Conservation (phyloP, 2,113 vertebrate species). For the Cyprinodon tularosa region DNA sequence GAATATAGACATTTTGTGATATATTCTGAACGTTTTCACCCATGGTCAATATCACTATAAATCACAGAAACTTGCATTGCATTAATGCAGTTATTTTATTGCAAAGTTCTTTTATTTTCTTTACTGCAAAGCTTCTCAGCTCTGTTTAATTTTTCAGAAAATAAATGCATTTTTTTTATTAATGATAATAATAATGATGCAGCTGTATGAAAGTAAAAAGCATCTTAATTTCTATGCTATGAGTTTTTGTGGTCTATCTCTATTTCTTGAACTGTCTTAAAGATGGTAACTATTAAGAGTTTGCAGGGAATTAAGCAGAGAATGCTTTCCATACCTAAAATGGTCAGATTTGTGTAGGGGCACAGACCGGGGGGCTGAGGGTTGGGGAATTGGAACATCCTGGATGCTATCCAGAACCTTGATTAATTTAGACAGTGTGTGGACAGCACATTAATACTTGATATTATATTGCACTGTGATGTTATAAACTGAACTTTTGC, state of each 20-base stretch:
- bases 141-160: no score
- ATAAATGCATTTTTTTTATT: no score
- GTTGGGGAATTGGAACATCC: slow-evolving; percentile 53
- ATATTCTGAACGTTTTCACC: no score
- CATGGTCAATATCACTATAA: no score
- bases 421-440: slow-evolving; percentile 42
- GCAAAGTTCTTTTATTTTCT: no score
- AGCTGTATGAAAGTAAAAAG: background rate
- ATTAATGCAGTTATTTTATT: no score
- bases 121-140: no score
- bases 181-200: background rate
- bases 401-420: slow-evolving; percentile 40
- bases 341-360: slow-evolving; percentile 75
- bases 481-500: background rate
- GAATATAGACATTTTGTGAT: no score
- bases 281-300: slow-evolving; percentile 54
- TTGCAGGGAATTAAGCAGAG: slow-evolving; percentile 54
- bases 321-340: slow-evolving; percentile 81
- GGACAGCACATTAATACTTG: slow-evolving; percentile 11
- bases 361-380: slow-evolving; percentile 48
- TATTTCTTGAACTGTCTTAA: slow-evolving; percentile 50
- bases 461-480: background rate
- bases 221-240: slow-evolving; percentile 40
- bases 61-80: no score
- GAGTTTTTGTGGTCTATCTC: slow-evolving; percentile 49